Base-by-base conservation (phyloP, 37 sponge, comb jelly and placozoan species). In the Axinella damicornis region DNA sequence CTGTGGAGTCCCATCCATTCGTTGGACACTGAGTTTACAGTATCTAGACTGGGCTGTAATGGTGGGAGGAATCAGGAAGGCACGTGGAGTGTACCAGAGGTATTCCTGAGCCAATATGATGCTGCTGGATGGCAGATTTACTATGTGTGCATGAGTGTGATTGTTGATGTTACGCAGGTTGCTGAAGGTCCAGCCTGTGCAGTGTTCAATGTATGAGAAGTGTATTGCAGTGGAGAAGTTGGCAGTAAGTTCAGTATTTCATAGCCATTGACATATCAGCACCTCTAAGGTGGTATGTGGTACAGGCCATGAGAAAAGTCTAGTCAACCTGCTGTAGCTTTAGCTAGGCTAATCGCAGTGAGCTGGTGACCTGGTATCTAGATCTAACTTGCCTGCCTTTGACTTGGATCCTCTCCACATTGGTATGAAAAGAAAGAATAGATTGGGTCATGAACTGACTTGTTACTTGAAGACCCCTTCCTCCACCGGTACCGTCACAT, bases 41-140 rank as follows among this genome's bases (percentile, higher is more conserved):
- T 92, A 84, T 65, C 33, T 92, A 53, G 93, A 92, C 24, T 88
- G 93, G 93, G 36, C 66, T 15, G 54, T 52, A 21, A 55, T 53
- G 21, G 31, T 40, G 18, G 62, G 37, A 28, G 89, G 89, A 22
- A 67, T 84, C 39, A 65, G 64, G 57, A 35, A 62, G 34, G 81
- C 81, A 28, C 78, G 93, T 55, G 46, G 32, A 33, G 46, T 57
- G 0, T 92, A 88, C 76, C 78, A 78, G 37, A 83, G 73, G 93
- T 88, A n/a, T n/a, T n/a, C n/a, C n/a, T n/a, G n/a, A n/a, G n/a
- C 46, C 46, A 46, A 12, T 12, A 4, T 46, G 46, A 73, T 24
- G 9, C 28, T 54, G 27, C 9, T 13, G 2, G 57, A 55, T 17
- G 32, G 52, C 1, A 53, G 27, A 27, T n/a, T n/a, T n/a, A n/a